Conservation (phyloP, 1,140 invertebrate genomes). For the Bombus fervidus region DNA sequence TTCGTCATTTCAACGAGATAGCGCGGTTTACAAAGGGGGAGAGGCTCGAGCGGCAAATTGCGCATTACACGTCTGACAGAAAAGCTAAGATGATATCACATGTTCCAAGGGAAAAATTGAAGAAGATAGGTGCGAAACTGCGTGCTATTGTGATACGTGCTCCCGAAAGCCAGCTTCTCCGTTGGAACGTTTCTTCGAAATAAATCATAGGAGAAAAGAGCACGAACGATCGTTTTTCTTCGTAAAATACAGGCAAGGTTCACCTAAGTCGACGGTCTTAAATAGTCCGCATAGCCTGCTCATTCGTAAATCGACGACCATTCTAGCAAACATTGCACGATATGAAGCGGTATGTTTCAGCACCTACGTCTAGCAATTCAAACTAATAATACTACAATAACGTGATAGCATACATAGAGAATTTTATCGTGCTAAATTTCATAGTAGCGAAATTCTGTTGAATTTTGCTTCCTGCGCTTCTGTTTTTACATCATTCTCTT, state of each 20-base stretch:
- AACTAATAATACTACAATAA: background rate
- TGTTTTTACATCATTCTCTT: background rate
- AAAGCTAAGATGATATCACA: conserved; percentile 12
- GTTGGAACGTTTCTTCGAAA: background rate
- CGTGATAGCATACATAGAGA: background rate
- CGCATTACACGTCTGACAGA: background rate
- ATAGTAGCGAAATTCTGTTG: background rate
- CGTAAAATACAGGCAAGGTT: background rate
- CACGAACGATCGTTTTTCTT: conserved; percentile 13
- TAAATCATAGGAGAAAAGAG: conserved; percentile 7
- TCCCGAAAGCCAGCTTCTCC: background rate
- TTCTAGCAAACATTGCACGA: background rate
- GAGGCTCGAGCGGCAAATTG: conserved; percentile 10
- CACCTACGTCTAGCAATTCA: background rate
- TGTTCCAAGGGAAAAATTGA: conserved; percentile 15
- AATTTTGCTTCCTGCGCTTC: background rate
- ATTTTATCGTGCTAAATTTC: background rate
- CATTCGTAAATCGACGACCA: background rate
- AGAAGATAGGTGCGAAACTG: conserved; percentile 28
- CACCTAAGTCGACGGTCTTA: background rate
- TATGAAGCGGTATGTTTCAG: background rate
- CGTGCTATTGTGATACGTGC: conserved; percentile 29
- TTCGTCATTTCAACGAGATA: background rate
- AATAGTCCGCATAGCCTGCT: background rate
- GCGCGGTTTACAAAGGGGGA: background rate